phyloP scores from a whole-genome alignment of 2,797 vertebrate species.

The Enoplosus armatus region DNA sequence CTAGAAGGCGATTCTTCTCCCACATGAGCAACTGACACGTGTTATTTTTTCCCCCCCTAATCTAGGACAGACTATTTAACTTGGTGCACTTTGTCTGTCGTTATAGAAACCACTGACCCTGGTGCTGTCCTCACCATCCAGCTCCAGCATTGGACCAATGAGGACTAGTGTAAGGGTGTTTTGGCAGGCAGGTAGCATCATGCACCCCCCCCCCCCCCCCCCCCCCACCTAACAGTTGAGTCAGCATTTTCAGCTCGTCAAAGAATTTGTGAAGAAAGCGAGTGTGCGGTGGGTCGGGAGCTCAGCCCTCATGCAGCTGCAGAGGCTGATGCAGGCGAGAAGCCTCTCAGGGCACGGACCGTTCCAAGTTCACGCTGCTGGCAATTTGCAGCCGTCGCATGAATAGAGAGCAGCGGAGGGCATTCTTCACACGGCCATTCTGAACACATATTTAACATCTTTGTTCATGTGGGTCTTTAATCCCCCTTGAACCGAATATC shows the following conservation, averaged over 20 bases:
- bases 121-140: background rate
- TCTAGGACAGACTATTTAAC: too few relatives aligned
- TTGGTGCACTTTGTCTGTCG: background rate
- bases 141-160: background rate
- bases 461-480: conserved; percentile 76
- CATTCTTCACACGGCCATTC: conserved; percentile 81
- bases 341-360: conserved; percentile 38
- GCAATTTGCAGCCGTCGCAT: conserved; percentile 72
- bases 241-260: too few relatives aligned
- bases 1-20: too few relatives aligned
- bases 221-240: too few relatives aligned
- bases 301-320: conserved; percentile 50
- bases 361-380: conserved; percentile 65
- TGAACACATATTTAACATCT: conserved; percentile 80
- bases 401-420: conserved; percentile 76
- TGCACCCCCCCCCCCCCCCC: too few relatives aligned
- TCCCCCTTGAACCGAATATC: conserved; percentile 79
- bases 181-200: too few relatives aligned
- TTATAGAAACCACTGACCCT: background rate
- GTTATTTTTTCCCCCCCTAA: too few relatives aligned
- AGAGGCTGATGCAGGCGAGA: conserved; percentile 40
- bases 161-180: too few relatives aligned
- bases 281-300: conserved; percentile 9
- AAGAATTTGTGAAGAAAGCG: too few relatives aligned
- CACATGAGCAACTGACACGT: too few relatives aligned